Evolutionary conservation across 2,797 vertebrate species (phyloP).

Genomic region (Melanotaenia boesemani): DNA sequence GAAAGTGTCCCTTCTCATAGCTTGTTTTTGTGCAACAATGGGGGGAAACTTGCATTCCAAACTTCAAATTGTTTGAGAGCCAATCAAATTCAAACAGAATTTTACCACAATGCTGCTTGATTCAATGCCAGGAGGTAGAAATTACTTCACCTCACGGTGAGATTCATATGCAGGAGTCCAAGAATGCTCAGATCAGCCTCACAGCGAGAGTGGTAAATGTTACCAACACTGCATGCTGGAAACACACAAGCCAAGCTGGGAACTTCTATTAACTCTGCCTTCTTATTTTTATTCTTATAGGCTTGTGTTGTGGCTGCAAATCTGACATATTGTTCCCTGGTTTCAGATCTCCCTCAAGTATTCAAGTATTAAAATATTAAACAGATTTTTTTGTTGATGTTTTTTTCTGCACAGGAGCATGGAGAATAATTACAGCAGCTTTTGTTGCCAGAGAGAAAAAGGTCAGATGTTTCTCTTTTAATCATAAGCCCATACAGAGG

Average conservation of each 20-base stretch:
- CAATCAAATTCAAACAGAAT: constrained; percentile 23
- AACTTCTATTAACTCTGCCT: neutral
- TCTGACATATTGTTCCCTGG: neutral
- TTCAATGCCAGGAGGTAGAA: constrained; percentile 16
- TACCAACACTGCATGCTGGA: neutral
- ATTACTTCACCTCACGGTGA: constrained; percentile 28
- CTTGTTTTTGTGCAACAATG: constrained; percentile 2
- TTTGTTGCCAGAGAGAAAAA: constrained; percentile 17
- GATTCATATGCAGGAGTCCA: constrained; percentile 36
- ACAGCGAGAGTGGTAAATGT: constrained; percentile 33
- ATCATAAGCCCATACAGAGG: neutral
- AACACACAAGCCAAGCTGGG: neutral
- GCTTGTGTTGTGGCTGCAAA: neutral
- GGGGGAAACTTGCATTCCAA: neutral
- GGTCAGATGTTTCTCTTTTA: neutral
- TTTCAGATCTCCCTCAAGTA: constrained; percentile 17
- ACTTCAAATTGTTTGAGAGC: constrained; percentile 17
- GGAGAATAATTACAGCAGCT: constrained; percentile 9
- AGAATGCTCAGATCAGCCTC: constrained; percentile 32
- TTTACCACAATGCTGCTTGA: constrained; percentile 6
- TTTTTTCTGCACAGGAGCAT: neutral
- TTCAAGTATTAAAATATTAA: neutral
- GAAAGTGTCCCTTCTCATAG: constrained; percentile 2
- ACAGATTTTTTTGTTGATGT: constrained; percentile 3
- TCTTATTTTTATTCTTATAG: neutral